phyloP scores from a whole-genome alignment of 2,113 vertebrate species.

The Solea senegalensis region DNA sequence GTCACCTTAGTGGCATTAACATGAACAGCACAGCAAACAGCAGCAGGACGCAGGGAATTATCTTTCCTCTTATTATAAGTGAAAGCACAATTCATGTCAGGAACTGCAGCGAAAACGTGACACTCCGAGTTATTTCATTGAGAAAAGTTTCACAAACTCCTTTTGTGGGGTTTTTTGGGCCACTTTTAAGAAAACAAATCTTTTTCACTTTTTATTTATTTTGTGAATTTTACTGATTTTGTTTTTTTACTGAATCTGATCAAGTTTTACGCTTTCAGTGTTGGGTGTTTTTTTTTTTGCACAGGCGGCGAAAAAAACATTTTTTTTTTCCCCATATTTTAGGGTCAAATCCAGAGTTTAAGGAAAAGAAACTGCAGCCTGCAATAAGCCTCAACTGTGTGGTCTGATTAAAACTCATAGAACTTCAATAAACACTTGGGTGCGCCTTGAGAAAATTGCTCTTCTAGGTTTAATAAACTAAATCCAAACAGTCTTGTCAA shows the following conservation, averaged over 20 bases:
- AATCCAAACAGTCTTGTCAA: constrained; percentile 8
- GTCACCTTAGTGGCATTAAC: constrained; percentile 48
- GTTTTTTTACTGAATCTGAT: not conserved
- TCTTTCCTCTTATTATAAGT: constrained; percentile 78
- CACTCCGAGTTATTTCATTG: constrained; percentile 14
- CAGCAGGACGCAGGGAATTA: constrained; percentile 66
- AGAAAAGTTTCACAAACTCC: constrained; percentile 58
- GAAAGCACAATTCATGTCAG: constrained; percentile 70
- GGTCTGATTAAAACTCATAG: constrained; percentile 46
- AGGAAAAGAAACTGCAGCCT: not conserved
- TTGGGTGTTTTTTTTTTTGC: constrained; percentile 17
- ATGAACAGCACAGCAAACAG: constrained; percentile 19
- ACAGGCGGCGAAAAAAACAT: too few relatives aligned
- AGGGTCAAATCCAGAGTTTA: constrained; percentile 8
- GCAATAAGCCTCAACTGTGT: constrained; percentile 28
- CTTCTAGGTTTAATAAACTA: constrained; percentile 44
- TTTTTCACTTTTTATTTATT: too few relatives aligned
- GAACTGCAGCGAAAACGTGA: not conserved
- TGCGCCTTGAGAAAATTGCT: constrained; percentile 18
- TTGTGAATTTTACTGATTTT: not conserved
- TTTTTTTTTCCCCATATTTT: constrained; percentile 20
- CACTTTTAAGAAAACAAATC: constrained; percentile 12
- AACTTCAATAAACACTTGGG: constrained; percentile 56
- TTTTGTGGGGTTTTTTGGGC: constrained; percentile 12
- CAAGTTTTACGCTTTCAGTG: not conserved